A percentile compares a stretch with the other conserved stretches of the same genome.
Conservation (phyloP, 2,888 invertebrate species). For the Dendrolimus houi region DNA sequence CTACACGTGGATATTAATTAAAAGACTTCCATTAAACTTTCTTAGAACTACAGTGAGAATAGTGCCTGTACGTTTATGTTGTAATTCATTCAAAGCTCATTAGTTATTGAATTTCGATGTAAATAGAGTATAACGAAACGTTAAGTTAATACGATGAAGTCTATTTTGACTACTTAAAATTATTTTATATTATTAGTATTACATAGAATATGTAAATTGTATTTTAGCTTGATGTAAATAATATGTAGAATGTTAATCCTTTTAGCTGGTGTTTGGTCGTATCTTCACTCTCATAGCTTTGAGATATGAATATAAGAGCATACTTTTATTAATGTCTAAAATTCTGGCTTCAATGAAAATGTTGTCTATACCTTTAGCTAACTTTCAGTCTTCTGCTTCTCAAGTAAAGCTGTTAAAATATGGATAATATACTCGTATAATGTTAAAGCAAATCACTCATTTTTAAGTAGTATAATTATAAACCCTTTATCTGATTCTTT, state of each 20-base stretch:
- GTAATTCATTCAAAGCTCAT: conserved; percentile 17
- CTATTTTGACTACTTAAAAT: not conserved
- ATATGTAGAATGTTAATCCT: not conserved
- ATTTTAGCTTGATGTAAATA: conserved; percentile 1
- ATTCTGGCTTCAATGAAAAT: too few relatives aligned
- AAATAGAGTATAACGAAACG: not conserved
- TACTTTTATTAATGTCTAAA: too few relatives aligned
- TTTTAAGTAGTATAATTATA: too few relatives aligned
- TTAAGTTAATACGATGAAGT: not conserved
- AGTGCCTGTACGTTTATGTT: conserved; percentile 37
- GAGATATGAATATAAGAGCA: not conserved
- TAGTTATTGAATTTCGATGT: conserved; percentile 8
- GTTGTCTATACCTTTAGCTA: too few relatives aligned
- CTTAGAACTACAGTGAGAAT: conserved; percentile 38
- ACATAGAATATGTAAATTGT: not conserved
- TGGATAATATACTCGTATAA: too few relatives aligned
- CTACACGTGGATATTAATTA: not conserved
- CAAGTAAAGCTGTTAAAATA: too few relatives aligned
- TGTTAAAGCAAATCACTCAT: too few relatives aligned
- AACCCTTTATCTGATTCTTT: too few relatives aligned
- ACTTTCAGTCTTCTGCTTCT: too few relatives aligned
- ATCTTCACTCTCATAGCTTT: not conserved
- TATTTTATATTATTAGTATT: not conserved
- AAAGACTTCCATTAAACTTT: conserved; percentile 14
- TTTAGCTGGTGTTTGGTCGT: not conserved